Evolutionary conservation across 2,113 vertebrate species (phyloP), one percentile per base, ranked within the genome.

Genomic region (Bothrops jararaca): DNA sequence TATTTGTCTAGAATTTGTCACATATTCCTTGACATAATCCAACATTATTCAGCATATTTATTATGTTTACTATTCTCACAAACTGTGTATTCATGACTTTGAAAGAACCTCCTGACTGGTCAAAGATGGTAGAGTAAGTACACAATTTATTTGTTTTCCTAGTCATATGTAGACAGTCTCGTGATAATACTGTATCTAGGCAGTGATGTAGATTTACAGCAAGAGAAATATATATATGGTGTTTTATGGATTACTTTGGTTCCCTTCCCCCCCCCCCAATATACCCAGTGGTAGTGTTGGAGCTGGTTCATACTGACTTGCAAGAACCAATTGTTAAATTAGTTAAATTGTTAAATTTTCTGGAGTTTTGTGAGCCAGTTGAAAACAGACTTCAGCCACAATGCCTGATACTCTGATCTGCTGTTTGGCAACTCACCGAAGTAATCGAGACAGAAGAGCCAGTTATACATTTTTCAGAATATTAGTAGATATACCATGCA

Each of bases 11-110:
- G 57, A 42, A 42, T 69, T 42, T 89, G 39, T 88, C 13, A 4
- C 2, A 0, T 90, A 12, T 97, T 98, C 98, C 98, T 99, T 99
- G 97, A 99, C 98, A 93, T 45, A 1, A 3, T 50, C 91, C 90
- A 95, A 99, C 97, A 69, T 98, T 98, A 94, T 99, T 99, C 96
- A 99, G 92, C 97, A 97, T 98, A 93, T 93, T 99, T 89, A 99
- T 99, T 97, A 99, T 99, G 98, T 98, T 97, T 95, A 99, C 99
- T 91, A 99, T 99, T 97, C 95, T 99, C 96, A 98, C 98, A 53
- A 99, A 99, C 97, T 99, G 99, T 97, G 98, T 96, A 92, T 98
- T 99, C 95, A 99, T 99, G 99, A 99, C 99, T 29, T 12, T 97
- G 97, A 96, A 0, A 89, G 93, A 94, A 0, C 95, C 94, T 24